Percentiles rank a stretch among this genome's conserved stretches.
Evolutionary conservation across 2,113 vertebrate species (phyloP).

Genomic region (Pycnonotus jocosus): DNA sequence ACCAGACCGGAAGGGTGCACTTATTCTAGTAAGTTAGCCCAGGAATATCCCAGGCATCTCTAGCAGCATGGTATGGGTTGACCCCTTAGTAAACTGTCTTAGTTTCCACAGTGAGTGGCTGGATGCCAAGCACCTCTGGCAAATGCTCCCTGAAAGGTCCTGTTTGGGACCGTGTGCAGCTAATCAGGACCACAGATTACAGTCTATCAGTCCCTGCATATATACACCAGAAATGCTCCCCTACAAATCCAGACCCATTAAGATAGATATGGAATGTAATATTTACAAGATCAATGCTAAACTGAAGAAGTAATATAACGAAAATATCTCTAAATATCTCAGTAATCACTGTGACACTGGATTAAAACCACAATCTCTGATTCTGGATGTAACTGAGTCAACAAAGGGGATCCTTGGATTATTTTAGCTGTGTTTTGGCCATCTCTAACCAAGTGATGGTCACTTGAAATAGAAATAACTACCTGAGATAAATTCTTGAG

Average conservation of each 20-base stretch:
- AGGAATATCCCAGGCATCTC: not conserved
- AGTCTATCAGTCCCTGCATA: too few relatives aligned
- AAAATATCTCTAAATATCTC: not conserved
- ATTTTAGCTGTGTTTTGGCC: not conserved
- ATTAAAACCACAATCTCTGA: not conserved
- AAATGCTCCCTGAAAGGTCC: not conserved
- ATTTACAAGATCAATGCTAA: not conserved
- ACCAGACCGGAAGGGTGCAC: not conserved
- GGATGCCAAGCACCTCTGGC: not conserved
- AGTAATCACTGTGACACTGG: not conserved
- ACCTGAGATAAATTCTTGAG: not conserved
- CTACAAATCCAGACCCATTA: not conserved
- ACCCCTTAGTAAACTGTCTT: not conserved
- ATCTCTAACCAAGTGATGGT: not conserved
- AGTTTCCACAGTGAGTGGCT: not conserved
- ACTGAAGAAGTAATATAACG: not conserved
- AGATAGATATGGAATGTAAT: not conserved
- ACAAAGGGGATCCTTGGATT: not conserved
- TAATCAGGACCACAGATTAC: not conserved
- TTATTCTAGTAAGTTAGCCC: not conserved
- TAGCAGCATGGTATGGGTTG: too few relatives aligned
- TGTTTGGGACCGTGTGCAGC: not conserved
- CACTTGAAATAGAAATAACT: not conserved
- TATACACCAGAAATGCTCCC: not conserved
- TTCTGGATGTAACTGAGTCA: not conserved